Conservation (phyloP, 1,140 invertebrate species). For the Doryteuthis pealeii region DNA sequence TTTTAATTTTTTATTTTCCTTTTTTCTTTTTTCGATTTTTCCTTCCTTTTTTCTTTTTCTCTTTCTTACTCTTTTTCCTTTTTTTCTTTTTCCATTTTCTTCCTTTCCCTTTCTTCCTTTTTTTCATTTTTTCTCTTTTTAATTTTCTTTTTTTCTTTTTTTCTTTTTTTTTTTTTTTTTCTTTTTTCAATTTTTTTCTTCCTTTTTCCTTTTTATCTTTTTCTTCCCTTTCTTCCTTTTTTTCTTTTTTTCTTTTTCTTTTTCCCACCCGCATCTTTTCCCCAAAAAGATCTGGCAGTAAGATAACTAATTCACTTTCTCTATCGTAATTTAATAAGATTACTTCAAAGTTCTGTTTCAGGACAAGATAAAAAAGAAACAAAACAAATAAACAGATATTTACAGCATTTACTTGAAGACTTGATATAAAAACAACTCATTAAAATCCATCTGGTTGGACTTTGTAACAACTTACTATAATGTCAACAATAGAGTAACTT, state of each 20-base stretch:
- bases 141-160: neutral
- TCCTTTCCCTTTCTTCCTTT: neutral
- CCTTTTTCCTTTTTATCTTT: neutral
- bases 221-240: constrained; percentile 10
- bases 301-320: no score
- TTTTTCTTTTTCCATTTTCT: no score
- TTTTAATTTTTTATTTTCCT: neutral
- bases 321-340: no score
- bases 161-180: neutral
- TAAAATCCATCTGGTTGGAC: no score
- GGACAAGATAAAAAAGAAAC: no score
- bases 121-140: neutral
- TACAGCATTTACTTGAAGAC: no score
- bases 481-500: no score
- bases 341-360: no score
- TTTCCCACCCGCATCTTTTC: neutral
- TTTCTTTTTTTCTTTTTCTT: constrained; percentile 12
- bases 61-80: neutral
- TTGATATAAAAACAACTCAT: no score
- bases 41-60: neutral
- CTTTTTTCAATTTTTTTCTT: neutral
- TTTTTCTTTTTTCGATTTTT: neutral
- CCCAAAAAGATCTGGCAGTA: no score
- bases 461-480: no score
- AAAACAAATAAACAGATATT: no score